Base-by-base conservation (phyloP, 2,888 invertebrate species). In the Euzophera pinguis region DNA sequence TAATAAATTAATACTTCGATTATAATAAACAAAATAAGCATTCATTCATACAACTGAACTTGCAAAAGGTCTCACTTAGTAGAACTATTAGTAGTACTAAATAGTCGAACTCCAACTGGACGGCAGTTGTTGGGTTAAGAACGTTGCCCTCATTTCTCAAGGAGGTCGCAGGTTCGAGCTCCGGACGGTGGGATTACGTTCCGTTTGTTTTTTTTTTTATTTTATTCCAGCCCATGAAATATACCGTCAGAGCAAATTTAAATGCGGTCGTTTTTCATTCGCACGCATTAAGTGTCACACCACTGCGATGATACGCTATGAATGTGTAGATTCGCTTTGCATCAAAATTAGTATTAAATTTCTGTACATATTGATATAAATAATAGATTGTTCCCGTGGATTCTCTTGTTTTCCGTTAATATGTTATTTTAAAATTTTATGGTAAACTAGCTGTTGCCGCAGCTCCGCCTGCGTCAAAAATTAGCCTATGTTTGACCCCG, bases 101-200 rank as follows among this genome's bases (percentile, higher is more conserved):
- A 39, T 13, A 13, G 39, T 14, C 1, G 9, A 39, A 39, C 39
- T 9, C 8, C 14, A 39, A 13, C 9, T 16, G 47, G 27, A 35
- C 13, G 53, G 49, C 54, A 58, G 57, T 55, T 60, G 56, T 55
- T 32, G 50, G 52, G 39, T 50, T n/a, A 53, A 55, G 54, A 58
- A 58, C 58, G 56, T 56, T 55, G 55, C 55, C 53, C 55, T 49
- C 55, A 53, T 58, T 57, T 47, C 53, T 55, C 56, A 54, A 55
- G 48, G 17, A 7, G 7, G 32, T 10, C 32, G 32, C 42, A 13
- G 16, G 47, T 16, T 32, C 13, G 35, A 17, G 48, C 16, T 34
- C 7, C 10, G 16, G n/a, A 47, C 9, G 2, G 12, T 8, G 29
- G 45, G 32, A 7, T 17, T 6, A 48, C 29, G 45, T 45, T 22